Conservation (phyloP, 2,113 vertebrate species). For the Strigops habroptila region DNA sequence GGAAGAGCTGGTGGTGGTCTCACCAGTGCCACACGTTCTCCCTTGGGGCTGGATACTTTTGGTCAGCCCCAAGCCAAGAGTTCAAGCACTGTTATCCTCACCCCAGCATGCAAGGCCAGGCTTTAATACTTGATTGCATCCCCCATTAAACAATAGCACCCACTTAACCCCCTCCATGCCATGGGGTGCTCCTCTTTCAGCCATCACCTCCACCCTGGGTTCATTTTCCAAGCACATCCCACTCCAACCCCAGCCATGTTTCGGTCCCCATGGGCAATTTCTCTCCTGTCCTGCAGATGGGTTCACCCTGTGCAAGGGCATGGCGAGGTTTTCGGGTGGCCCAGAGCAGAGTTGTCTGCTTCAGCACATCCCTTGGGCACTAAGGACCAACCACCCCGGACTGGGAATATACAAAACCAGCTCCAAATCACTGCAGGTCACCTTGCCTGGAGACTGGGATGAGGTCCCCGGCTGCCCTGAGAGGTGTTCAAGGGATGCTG, state of each 20-base stretch:
- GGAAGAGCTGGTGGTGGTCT: not conserved
- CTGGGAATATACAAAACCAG: not conserved
- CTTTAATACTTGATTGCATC: not conserved
- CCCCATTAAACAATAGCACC: not conserved
- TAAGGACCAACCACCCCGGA: not conserved
- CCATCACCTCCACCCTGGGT: not conserved
- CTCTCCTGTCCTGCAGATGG: fast-evolving
- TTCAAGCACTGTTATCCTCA: not conserved
- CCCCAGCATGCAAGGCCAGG: not conserved
- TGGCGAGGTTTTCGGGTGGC: fast-evolving
- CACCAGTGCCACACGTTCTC: not conserved
- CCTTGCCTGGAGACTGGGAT: fast-evolving
- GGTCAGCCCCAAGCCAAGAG: not conserved
- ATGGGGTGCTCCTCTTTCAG: not conserved
- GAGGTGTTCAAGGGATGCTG: not conserved
- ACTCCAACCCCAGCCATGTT: not conserved
- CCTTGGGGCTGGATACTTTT: not conserved
- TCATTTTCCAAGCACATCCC: not conserved
- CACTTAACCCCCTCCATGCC: not conserved
- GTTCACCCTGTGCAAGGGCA: not conserved
- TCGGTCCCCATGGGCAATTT: not conserved
- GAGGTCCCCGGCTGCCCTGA: not conserved
- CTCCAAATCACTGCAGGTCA: not conserved
- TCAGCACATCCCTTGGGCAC: not conserved
- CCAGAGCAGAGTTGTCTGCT: not conserved